Percentiles rank a stretch among this genome's conserved stretches.
phyloP scores from a whole-genome alignment of 2,797 vertebrate species.

The Eptatretus atami region DNA sequence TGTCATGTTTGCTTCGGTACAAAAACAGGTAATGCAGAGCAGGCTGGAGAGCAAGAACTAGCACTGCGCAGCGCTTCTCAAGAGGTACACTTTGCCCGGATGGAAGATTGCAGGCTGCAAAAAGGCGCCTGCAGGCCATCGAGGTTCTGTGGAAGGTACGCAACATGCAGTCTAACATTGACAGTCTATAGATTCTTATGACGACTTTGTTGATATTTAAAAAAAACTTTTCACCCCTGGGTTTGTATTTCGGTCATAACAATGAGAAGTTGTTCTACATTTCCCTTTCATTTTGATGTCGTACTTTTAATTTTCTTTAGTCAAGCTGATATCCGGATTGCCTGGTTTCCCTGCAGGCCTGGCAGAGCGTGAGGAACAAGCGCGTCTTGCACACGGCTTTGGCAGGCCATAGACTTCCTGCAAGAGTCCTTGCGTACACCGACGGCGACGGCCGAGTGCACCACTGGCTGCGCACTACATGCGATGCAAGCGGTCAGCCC shows the following conservation, averaged over 20 bases:
- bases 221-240: too few relatives aligned
- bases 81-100: conserved; percentile 75
- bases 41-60: conserved; percentile 56
- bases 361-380: conserved; percentile 44
- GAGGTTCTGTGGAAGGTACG: conserved; percentile 82
- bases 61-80: conserved; percentile 38
- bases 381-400: conserved; percentile 57
- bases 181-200: too few relatives aligned
- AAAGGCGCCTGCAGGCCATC: conserved; percentile 51
- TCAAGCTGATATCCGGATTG: neutral
- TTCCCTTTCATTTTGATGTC: too few relatives aligned
- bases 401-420: conserved; percentile 64
- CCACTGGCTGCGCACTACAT: conserved; percentile 33
- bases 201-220: too few relatives aligned
- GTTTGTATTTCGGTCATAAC: too few relatives aligned
- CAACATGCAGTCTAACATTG: neutral
- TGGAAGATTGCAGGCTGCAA: conserved; percentile 63
- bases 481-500: conserved; percentile 29
- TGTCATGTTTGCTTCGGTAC: too few relatives aligned
- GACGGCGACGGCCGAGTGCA: conserved; percentile 20
- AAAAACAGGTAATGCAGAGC: conserved; percentile 25
- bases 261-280: too few relatives aligned
- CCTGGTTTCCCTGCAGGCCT: conserved; percentile 30
- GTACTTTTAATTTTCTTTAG: too few relatives aligned
- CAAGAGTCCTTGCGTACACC: conserved; percentile 35